Evolutionary conservation across 1,140 invertebrate species (phyloP).

Genomic region (Chionoecetes opilio): DNA sequence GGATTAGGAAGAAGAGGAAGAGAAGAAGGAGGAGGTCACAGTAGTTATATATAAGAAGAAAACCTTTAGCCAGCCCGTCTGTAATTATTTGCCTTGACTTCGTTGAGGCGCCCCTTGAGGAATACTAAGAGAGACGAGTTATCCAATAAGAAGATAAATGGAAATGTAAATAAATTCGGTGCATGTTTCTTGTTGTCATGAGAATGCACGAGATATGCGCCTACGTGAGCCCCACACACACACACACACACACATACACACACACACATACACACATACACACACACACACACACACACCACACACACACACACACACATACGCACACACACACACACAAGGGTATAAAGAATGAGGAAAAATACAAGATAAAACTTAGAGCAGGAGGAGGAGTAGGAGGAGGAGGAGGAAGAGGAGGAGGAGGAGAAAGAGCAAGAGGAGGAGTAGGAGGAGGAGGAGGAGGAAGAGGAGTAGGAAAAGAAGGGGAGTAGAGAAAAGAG

Average conservation of each 20-base stretch:
- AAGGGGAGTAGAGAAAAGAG: too few species aligned
- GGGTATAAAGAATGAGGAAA: neutral
- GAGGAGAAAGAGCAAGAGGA: neutral
- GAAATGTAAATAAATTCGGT: neutral
- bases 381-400: too few species aligned
- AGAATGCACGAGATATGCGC: neutral
- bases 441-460: too few species aligned
- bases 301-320: constrained; percentile 39
- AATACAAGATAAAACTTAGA: too few species aligned
- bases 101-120: neutral
- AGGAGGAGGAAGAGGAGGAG: too few species aligned
- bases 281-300: constrained; percentile 52
- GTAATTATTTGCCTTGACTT: constrained; percentile 10
- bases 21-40: neutral
- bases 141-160: neutral
- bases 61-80: neutral
- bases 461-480: too few species aligned
- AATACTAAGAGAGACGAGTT: neutral
- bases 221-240: neutral
- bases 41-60: constrained; percentile 3
- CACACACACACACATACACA: constrained; percentile 50
- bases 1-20: neutral
- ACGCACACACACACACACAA: constrained; percentile 39
- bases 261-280: constrained; percentile 48
- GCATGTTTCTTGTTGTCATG: neutral